Conservation (phyloP, 1,140 invertebrate genomes). For the Platyura marginata region DNA sequence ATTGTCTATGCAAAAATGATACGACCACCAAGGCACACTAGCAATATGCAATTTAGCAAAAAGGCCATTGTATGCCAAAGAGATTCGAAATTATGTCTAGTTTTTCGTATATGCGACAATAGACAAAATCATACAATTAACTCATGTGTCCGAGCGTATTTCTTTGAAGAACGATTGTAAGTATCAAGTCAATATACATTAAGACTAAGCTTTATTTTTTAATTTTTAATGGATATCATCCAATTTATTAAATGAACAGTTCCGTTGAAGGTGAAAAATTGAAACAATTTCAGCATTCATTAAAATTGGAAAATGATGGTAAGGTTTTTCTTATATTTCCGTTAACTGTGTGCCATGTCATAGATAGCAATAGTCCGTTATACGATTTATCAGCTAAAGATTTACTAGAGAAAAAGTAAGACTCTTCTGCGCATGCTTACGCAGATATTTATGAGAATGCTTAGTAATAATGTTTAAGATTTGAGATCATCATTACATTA, state of each 20-base stretch:
- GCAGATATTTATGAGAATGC: too few relatives aligned
- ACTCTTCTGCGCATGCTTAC: not conserved
- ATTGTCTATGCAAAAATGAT: constrained; percentile 39
- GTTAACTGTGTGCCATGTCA: constrained; percentile 39
- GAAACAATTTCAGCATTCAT: constrained; percentile 15
- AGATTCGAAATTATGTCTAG: constrained; percentile 36
- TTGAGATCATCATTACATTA: constrained; percentile 73
- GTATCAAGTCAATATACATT: constrained; percentile 2
- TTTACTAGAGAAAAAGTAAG: constrained; percentile 32
- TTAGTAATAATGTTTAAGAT: constrained; percentile 43
- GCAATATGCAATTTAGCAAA: constrained; percentile 35
- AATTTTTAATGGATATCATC: not conserved
- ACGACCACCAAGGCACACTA: constrained; percentile 29
- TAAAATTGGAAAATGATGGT: constrained; percentile 20
- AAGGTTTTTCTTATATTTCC: constrained; percentile 40
- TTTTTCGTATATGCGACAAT: constrained; percentile 40
- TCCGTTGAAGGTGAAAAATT: constrained; percentile 15
- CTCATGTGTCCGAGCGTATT: constrained; percentile 35
- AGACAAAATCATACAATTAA: constrained; percentile 33
- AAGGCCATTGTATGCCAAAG: constrained; percentile 38
- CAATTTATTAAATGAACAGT: constrained; percentile 5
- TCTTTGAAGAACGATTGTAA: constrained; percentile 25
- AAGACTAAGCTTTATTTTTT: not conserved
- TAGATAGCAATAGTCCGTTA: constrained; percentile 34
- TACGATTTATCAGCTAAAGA: constrained; percentile 31